Base-by-base conservation (phyloP, 2,888 invertebrate species). In the Lissocephala sabroskyi region DNA sequence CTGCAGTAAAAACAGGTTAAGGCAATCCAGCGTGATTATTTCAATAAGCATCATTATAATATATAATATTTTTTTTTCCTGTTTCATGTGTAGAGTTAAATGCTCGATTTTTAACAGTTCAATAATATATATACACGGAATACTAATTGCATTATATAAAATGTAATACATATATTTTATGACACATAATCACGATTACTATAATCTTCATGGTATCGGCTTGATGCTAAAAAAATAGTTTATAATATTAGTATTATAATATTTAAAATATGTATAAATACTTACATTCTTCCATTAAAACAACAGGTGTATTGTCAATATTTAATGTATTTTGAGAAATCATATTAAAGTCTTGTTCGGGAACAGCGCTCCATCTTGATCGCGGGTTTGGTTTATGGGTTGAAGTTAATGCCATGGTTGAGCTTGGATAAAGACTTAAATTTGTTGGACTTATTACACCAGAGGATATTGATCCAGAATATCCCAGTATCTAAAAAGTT, bases 271-370 rank as follows among this genome's bases (percentile, higher is more conserved):
- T 36, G 14, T 33, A 41, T 30, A n/a, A 10, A 18, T 52, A 75
- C 80, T 79, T 59, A 91, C 92, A 92, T 84, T 94, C 94, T 83
- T 94, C 93, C 86, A 95, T 90, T 62, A 94, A 87, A 76, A 91
- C 89, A 45, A 91, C 91, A 56, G 92, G 89, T 77, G 89, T 89
- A 56, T 89, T 87, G 64, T 90, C 89, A 30, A 89, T 87, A 65
- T 87, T 87, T 62, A 86, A 86, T 33, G 88, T 88, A 28, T 90
- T 88, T 77, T 88, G 93, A 43, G 95, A 92, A 87, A 95, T 95
- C 89, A 97, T 94, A 82, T 92, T 95, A 86, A 97, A 97, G 86
- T 97, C 97, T 82, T 97, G 97, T 82, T 97, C 97, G 87, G 96
- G 96, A 44, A 94, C 91, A 44, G 93, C 89, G 82, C 92, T 95